phyloP scores from a whole-genome alignment of 2,888 invertebrate genomes.

The Bombyx huttoni region DNA sequence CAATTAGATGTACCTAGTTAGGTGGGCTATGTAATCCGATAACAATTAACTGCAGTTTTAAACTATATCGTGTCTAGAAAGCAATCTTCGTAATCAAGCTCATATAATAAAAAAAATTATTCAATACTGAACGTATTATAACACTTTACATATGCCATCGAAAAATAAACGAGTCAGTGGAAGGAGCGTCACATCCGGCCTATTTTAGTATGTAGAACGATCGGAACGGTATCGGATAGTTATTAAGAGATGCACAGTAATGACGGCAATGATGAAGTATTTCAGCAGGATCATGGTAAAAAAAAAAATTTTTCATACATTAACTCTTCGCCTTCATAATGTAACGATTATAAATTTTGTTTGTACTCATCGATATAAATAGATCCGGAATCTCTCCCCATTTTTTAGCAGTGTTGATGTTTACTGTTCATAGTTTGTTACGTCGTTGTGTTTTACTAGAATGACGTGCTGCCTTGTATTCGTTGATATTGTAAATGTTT shows the following conservation, averaged over 20 bases:
- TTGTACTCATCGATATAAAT: too few species aligned
- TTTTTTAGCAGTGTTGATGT: background rate
- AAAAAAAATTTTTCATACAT: too few species aligned
- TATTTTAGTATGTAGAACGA: too few species aligned
- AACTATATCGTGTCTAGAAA: background rate
- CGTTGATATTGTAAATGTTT: background rate
- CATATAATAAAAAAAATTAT: background rate
- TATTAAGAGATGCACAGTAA: background rate
- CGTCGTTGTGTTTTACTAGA: background rate
- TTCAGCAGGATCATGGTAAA: too few species aligned
- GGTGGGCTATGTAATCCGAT: background rate
- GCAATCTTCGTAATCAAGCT: background rate
- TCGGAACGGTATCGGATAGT: too few species aligned
- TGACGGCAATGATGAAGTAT: background rate
- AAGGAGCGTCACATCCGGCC: background rate
- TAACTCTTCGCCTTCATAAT: too few species aligned
- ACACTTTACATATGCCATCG: background rate
- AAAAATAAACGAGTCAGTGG: background rate
- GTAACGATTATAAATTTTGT: too few species aligned
- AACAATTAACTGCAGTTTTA: background rate
- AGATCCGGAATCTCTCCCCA: too few species aligned
- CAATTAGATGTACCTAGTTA: background rate
- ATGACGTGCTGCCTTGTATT: background rate
- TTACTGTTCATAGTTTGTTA: background rate
- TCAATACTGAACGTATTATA: background rate